Evolutionary conservation across 2,797 vertebrate species (phyloP).

Genomic region (Carapus acus): DNA sequence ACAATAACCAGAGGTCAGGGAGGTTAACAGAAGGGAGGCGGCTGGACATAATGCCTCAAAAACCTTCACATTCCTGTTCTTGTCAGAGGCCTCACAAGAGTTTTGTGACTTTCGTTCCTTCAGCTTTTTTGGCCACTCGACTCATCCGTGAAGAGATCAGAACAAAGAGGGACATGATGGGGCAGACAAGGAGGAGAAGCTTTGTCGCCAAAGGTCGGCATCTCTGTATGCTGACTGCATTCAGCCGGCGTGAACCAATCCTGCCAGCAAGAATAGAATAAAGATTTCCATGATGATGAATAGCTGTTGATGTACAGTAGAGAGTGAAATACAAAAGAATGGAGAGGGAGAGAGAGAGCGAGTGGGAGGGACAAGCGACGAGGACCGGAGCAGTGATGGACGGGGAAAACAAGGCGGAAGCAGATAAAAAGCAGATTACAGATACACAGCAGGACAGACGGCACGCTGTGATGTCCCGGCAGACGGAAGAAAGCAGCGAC

Average conservation of each 20-base stretch:
- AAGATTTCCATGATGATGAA: slow-evolving; percentile 6
- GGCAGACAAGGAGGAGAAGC: too few species aligned
- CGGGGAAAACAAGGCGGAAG: slow-evolving; percentile 31
- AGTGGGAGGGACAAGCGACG: slow-evolving; percentile 21
- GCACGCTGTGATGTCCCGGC: slow-evolving; percentile 31
- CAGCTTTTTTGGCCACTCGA: too few species aligned
- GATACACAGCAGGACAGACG: slow-evolving; percentile 34
- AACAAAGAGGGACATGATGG: too few species aligned
- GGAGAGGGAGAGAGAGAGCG: neutral
- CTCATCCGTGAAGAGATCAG: too few species aligned
- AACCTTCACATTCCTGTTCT: too few species aligned
- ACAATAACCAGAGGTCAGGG: too few species aligned
- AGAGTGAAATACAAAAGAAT: slow-evolving; percentile 8
- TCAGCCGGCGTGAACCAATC: too few species aligned
- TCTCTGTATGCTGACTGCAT: neutral
- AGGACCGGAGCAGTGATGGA: slow-evolving; percentile 22
- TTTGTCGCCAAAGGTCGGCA: too few species aligned
- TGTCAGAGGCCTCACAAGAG: too few species aligned
- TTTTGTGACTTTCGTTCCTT: too few species aligned
- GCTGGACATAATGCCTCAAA: too few species aligned
- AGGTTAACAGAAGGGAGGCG: neutral
- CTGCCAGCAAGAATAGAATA: slow-evolving; percentile 1
- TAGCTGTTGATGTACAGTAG: slow-evolving; percentile 1
- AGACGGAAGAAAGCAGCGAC: slow-evolving; percentile 28
- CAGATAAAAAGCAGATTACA: slow-evolving; percentile 49